Base-by-base conservation (phyloP, 1,140 invertebrate species). In the Coelopa frigida region DNA sequence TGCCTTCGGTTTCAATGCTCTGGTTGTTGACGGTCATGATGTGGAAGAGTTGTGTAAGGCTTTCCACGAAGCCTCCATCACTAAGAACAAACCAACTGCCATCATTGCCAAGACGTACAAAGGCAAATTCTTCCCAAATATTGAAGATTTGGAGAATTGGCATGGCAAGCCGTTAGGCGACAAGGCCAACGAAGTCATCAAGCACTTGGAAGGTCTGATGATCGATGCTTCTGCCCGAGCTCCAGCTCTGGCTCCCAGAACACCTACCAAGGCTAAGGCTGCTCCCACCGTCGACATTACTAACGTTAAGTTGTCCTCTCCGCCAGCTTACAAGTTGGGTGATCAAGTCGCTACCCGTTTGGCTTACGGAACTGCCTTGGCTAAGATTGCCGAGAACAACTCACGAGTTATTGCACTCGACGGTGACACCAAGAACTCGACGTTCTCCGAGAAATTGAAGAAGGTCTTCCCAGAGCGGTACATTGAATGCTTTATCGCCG, bases 351-450 rank as follows among this genome's bases (percentile, higher is more conserved):
- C 96, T 36, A 99, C 96, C 3, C 79, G 97, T 51, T 69, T 86
- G 21, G 95, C 96, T 4, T 99, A 99, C 72, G 97, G 95, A 4
- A 89, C 80, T 44, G 96, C 88, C 22, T 72, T 99, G 17, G 84
- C 85, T 15, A 99, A 98, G 73, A 75, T 89, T 46, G 94, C 87
- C 0, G 79, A 87, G 49, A 83, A 75, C 48, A 94, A 93, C 71
- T 58, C 78, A 14, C 70, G 91, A 44, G 89, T 98, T 6, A 82
- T 98, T 61, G 92, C 89, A 40, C 69, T 97, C 38, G 94, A 98
- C 70, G 94, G 88, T 39, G 96, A 99, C 67, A 98, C 94, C 24
- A 99, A 98, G 73, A 99, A 99, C 70, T 98, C 94, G 0, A 99
- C 97, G 0, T 99, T 85, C 71, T 87, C 95, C 15, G 89, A 95